A percentile compares a stretch with the other conserved stretches of the same genome.
Evolutionary conservation across 2,888 invertebrate genomes (phyloP).

Genomic region (Dexiosoma caninum): DNA sequence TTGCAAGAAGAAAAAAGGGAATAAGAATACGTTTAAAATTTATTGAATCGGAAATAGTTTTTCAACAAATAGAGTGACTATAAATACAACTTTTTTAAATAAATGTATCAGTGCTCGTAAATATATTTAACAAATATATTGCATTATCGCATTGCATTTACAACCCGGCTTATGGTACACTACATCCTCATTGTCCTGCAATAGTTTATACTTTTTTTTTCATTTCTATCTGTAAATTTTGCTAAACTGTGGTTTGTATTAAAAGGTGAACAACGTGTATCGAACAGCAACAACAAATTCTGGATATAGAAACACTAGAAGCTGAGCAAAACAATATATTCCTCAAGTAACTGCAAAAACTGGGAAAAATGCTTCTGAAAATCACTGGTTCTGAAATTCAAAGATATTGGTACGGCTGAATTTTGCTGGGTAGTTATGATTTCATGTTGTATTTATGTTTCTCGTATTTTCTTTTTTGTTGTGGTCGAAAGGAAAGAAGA

Average conservation of each 20-base stretch:
- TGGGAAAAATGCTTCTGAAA: too few relatives aligned
- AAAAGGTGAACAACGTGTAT: background rate
- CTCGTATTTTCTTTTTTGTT: too few relatives aligned
- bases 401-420: too few relatives aligned
- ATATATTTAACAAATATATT: background rate
- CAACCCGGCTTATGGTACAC: background rate
- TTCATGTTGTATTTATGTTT: too few relatives aligned
- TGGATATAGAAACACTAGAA: too few relatives aligned
- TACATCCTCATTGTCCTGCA: background rate
- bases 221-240: background rate
- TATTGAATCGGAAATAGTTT: conserved; percentile 50
- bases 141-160: background rate
- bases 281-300: too few relatives aligned
- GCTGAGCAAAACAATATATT: too few relatives aligned
- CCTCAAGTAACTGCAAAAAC: too few relatives aligned
- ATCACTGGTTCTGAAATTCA: too few relatives aligned
- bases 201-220: background rate
- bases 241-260: background rate
- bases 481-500: too few relatives aligned
- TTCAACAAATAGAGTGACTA: conserved; percentile 21
- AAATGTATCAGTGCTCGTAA: background rate
- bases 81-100: conserved; percentile 5
- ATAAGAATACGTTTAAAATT: conserved; percentile 29
- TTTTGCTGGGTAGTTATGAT: too few relatives aligned
- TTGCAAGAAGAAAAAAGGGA: conserved; percentile 15